Percentiles rank a stretch among this genome's conserved stretches.
These are phyloP conservation scores for Myotis vivesi DNA, from an alignment of 2,797 vertebrate species.

Conservation along the genomic window DNA sequence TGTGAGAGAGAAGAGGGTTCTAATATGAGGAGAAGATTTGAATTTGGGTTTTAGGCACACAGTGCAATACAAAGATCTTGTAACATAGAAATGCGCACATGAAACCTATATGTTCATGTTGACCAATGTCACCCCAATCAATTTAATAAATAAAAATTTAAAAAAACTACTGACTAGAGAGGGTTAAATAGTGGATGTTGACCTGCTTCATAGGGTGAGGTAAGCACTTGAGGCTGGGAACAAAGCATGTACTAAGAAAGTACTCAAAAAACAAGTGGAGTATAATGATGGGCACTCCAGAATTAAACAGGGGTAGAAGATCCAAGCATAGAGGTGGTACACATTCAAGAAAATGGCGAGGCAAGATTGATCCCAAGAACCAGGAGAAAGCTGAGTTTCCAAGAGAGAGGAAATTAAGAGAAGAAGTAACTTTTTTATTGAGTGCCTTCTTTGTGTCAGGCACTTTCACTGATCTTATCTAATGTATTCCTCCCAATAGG, in stretches of 20 bases:
- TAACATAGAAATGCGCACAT: too few species aligned
- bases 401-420: not conserved
- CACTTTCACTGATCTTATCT: not conserved
- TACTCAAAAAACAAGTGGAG: not conserved
- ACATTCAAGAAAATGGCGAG: not conserved
- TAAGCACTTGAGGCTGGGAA: not conserved
- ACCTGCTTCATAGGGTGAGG: not conserved
- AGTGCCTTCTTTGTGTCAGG: not conserved
- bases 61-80: too few species aligned
- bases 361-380: not conserved
- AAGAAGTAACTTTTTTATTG: not conserved
- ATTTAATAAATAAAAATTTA: too few species aligned
- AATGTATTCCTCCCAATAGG: not conserved
- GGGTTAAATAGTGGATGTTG: not conserved
- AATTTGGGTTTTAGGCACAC: too few species aligned
- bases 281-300: not conserved
- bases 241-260: not conserved
- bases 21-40: too few species aligned
- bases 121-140: too few species aligned
- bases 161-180: not conserved
- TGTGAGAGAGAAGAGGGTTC: too few species aligned
- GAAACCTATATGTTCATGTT: too few species aligned
- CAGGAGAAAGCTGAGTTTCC: not conserved
- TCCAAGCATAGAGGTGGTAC: not conserved
- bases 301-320: not conserved